These are phyloP conservation scores for Ormyrus thymus DNA, from an alignment of 2,888 invertebrate genomes.

Conservation along the genomic window DNA sequence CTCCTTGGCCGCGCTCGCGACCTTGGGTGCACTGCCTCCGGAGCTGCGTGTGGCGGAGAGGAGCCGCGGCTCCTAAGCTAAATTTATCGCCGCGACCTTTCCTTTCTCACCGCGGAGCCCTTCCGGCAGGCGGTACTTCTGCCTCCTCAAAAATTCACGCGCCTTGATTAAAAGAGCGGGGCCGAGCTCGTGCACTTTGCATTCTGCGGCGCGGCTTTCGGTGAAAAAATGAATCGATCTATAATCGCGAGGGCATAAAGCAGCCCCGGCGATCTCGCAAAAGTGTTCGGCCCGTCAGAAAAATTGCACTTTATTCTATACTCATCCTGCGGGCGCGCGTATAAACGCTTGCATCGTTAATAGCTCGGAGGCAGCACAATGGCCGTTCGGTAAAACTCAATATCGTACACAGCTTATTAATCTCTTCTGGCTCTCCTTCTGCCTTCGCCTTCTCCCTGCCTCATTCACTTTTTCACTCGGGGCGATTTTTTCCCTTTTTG, in stretches of 20 bases:
- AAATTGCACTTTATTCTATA: not conserved
- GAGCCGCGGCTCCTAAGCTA: conserved; percentile 1
- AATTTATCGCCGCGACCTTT: conserved; percentile 18
- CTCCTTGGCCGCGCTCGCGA: not conserved
- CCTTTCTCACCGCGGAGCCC: not conserved
- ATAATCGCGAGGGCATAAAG: not conserved
- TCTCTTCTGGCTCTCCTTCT: conserved; percentile 15
- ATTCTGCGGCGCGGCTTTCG: no score
- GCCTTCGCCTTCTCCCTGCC: not conserved
- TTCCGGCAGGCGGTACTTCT: not conserved
- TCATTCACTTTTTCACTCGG: conserved; percentile 4
- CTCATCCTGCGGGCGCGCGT: no score
- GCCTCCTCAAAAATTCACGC: not conserved
- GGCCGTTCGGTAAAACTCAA: conserved; percentile 36
- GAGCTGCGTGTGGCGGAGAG: not conserved
- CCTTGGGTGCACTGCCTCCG: not conserved
- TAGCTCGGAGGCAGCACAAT: conserved; percentile 21
- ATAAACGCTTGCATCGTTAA: conserved; percentile 11
- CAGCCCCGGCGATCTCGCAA: not conserved
- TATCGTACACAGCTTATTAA: conserved; percentile 47
- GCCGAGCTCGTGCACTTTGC: no score
- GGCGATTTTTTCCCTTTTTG: conserved; percentile 3
- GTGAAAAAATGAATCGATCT: not conserved
- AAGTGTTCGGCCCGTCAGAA: not conserved
- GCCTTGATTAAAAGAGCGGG: no score